A percentile compares a stretch with the other conserved stretches of the same genome.
phyloP scores from a whole-genome alignment of 2,888 invertebrate species.

The Fragum fragum region DNA sequence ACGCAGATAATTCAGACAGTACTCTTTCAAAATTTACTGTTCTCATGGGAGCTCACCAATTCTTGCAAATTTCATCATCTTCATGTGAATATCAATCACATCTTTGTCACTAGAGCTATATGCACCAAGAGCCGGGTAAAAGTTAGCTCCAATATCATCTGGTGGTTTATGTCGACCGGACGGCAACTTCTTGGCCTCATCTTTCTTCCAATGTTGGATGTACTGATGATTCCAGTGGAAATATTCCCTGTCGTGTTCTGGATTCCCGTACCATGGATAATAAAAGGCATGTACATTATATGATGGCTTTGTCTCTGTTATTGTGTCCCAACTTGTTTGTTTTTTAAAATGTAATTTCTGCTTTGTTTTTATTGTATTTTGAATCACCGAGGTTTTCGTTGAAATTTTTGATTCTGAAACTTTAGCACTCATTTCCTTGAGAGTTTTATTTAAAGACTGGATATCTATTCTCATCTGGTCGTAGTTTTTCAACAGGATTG shows the following conservation, averaged over 20 bases:
- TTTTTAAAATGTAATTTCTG: not conserved
- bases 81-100: constrained; percentile 89
- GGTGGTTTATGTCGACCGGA: constrained; percentile 88
- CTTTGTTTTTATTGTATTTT: not conserved
- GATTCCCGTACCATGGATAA: constrained; percentile 87
- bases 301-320: constrained; percentile 50
- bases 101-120: constrained; percentile 88
- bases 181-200: constrained; percentile 87
- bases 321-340: not conserved
- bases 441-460: constrained; percentile 25
- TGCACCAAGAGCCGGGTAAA: constrained; percentile 88
- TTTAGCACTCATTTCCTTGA: constrained; percentile 8
- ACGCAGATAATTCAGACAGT: no score
- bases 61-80: constrained; percentile 89
- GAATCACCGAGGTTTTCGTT: not conserved
- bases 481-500: constrained; percentile 39
- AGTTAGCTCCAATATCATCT: constrained; percentile 88
- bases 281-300: constrained; percentile 87
- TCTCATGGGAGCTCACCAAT: constrained; percentile 87
- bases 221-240: constrained; percentile 87
- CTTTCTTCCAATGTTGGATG: constrained; percentile 85
- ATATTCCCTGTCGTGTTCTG: constrained; percentile 82
- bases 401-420: not conserved
- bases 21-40: no score
- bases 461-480: constrained; percentile 28